Percentiles rank a stretch among this genome's conserved stretches.
Conservation (phyloP, 2,113 vertebrate species). For the Bostrychus sinensis region DNA sequence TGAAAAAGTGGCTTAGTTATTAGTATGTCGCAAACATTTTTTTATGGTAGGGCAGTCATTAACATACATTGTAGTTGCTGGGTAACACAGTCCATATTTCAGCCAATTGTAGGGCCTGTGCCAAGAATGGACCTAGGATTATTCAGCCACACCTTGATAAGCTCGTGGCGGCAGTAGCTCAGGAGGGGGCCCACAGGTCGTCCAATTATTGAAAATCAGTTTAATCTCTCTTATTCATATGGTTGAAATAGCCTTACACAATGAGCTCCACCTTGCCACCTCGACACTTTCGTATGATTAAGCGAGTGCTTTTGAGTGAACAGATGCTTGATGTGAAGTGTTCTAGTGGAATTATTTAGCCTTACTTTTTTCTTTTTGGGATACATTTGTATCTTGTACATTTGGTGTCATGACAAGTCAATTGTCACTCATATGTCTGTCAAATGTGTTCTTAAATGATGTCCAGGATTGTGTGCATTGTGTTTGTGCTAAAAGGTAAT, state of each 20-base stretch:
- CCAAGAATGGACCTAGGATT: background rate
- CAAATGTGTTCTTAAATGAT: background rate
- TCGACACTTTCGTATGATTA: no score
- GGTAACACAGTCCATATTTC: background rate
- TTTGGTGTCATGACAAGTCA: background rate
- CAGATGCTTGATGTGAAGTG: no score
- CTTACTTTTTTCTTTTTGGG: no score
- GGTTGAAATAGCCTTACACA: background rate
- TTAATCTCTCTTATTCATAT: background rate
- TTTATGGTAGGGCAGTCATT: background rate
- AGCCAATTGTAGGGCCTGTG: background rate
- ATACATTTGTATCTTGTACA: no score
- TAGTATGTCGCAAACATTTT: no score
- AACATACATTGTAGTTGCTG: background rate
- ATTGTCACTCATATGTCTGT: background rate
- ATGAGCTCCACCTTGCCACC: background rate
- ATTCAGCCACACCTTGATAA: background rate
- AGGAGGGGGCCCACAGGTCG: background rate
- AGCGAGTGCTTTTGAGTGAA: background rate
- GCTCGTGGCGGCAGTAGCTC: background rate
- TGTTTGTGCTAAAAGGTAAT: slow-evolving; percentile 21
- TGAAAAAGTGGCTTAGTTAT: no score
- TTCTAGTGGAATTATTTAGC: no score
- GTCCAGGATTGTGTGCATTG: background rate
- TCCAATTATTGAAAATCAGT: background rate